Base-by-base conservation (phyloP, 2,113 vertebrate genomes). In the Maccullochella peelii region DNA sequence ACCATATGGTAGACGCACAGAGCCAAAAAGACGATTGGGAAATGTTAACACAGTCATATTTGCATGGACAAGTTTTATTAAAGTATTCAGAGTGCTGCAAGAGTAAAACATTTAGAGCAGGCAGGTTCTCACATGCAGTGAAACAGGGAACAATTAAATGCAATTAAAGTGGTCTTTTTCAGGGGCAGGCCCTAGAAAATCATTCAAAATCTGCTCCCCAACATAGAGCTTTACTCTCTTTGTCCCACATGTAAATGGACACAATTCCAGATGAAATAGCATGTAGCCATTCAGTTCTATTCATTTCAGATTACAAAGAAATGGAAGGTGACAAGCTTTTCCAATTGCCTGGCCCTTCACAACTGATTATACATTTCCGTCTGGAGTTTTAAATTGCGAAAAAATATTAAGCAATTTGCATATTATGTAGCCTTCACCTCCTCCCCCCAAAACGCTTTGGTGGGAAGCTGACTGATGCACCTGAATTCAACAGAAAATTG, bases 1-100 rank as follows among this genome's bases (percentile, higher is more conserved):
- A 89, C 93, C 93, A 95, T 94, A 94, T 95, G 94, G 73, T 71
- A 27, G 40, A 77, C 5, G 23, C 54, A 55, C 70, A 40, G 74
- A 85, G 91, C 83, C 90, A 90, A 88, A 75, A 73, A 84, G 86
- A 59, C 63, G 57, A 80, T 38, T 89, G 77, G 86, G 82, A 92
- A 81, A 91, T 81, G 77, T 91, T 90, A 93, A 89, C 86, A 82
- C 62, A 82, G 83, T 86, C 87, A 88, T 89, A 76, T 89, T 84
- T 83, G 83, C 38, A 58, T 82, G 82, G 59, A 77, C 74, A 70
- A 74, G 79, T 78, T 92, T 83, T 85, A 89, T 85, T 88, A 75
- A 87, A 93, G 75, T 66, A 21, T 77, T 58, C 67, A 87, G 80
- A 86, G 73, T 62, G 72, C 68, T 73, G 59, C 30, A 38, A 73